phyloP scores from a whole-genome alignment of 2,113 vertebrate genomes.

The Pelvicachromis taeniatus region DNA sequence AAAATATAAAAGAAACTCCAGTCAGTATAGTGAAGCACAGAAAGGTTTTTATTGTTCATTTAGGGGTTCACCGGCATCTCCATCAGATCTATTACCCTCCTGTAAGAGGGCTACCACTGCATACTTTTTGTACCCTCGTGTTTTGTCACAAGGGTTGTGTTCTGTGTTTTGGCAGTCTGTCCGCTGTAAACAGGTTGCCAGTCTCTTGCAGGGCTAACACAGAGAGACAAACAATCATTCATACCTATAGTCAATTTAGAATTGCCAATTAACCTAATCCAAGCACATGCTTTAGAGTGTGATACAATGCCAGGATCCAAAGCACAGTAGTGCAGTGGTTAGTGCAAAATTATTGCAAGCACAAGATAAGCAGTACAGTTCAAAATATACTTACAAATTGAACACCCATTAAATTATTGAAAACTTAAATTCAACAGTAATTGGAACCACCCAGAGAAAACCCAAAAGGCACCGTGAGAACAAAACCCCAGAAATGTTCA shows the following conservation, averaged over 20 bases:
- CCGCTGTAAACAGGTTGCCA: no score
- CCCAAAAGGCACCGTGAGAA: no score
- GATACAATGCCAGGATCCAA: background rate
- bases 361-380: background rate
- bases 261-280: background rate
- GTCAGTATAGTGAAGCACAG: background rate
- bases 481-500: no score
- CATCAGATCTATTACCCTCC: background rate
- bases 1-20: background rate
- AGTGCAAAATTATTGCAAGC: background rate
- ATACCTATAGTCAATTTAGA: background rate
- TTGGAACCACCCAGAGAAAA: no score
- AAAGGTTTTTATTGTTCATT: background rate
- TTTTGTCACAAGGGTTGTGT: background rate
- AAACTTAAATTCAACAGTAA: no score
- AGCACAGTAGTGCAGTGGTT: background rate
- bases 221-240: background rate
- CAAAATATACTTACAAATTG: no score
- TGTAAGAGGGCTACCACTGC: background rate
- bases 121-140: background rate
- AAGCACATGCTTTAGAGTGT: background rate
- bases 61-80: background rate
- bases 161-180: background rate
- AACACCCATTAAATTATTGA: no score
- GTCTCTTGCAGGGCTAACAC: no score